Evolutionary conservation across 2,888 invertebrate species (phyloP).

Genomic region (Diarsia mendica): DNA sequence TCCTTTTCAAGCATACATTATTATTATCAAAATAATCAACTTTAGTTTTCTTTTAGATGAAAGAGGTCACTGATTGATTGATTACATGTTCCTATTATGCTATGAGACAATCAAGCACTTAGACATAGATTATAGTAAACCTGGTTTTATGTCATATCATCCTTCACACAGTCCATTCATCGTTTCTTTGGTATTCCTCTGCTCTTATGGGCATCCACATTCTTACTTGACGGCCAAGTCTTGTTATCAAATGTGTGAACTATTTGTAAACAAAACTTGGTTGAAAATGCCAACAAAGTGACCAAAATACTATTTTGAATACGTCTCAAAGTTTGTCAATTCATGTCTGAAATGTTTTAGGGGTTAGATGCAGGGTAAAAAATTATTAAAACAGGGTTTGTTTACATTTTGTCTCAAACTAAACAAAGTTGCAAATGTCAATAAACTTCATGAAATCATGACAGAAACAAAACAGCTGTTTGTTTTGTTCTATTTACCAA

Average conservation of each 20-base stretch:
- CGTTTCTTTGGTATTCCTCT: too few relatives aligned
- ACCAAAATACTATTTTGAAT: background rate
- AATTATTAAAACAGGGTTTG: background rate
- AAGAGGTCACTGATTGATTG: too few relatives aligned
- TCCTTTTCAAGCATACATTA: too few relatives aligned
- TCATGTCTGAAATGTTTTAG: background rate
- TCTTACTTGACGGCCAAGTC: too few relatives aligned
- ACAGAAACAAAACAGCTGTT: conserved; percentile 25
- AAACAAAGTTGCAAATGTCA: background rate
- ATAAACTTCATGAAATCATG: conserved; percentile 1
- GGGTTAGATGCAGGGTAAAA: background rate
- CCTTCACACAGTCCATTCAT: too few relatives aligned
- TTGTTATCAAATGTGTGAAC: too few relatives aligned
- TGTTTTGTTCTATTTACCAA: background rate
- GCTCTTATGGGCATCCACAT: too few relatives aligned
- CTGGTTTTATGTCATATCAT: too few relatives aligned
- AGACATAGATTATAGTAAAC: background rate
- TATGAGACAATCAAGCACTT: background rate
- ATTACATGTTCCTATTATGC: background rate
- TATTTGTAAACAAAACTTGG: background rate
- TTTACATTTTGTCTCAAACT: conserved; percentile 1
- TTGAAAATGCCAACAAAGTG: background rate
- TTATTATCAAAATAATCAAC: too few relatives aligned
- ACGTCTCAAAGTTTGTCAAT: background rate
- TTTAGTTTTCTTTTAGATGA: too few relatives aligned